These are phyloP conservation scores for Mesochorus sp. DNA, from an alignment of 2,888 invertebrate species.

Conservation along the genomic window DNA sequence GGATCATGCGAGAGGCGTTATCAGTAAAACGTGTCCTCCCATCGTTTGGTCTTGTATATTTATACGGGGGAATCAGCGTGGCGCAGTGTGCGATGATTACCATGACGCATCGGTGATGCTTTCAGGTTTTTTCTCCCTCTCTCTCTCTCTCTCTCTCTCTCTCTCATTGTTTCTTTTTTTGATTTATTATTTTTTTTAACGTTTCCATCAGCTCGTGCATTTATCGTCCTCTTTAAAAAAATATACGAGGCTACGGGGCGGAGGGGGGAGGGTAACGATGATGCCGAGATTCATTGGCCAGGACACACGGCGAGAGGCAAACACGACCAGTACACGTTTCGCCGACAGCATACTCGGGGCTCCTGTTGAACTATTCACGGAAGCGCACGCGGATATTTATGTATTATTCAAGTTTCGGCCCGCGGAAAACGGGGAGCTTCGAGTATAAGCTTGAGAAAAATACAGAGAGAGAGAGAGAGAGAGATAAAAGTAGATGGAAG, in stretches of 20 bases:
- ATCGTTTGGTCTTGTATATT: background rate
- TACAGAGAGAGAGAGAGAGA: background rate
- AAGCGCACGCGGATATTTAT: conserved; percentile 46
- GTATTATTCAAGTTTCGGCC: conserved; percentile 59
- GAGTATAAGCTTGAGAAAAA: too few relatives aligned
- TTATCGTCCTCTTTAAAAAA: too few relatives aligned
- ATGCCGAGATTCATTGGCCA: background rate
- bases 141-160: background rate
- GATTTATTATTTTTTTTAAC: too few relatives aligned
- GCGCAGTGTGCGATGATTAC: background rate
- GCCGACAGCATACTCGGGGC: background rate
- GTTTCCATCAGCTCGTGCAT: background rate
- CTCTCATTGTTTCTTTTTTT: background rate
- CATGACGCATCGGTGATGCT: background rate
- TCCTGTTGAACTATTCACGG: conserved; percentile 53
- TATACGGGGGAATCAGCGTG: background rate
- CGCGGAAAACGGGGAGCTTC: too few relatives aligned
- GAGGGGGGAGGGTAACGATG: background rate
- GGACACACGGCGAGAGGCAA: background rate
- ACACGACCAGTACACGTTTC: background rate
- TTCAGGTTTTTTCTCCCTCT: conserved; percentile 5
- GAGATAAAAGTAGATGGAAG: background rate
- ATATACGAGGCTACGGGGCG: too few relatives aligned
- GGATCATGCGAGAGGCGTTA: conserved; percentile 26
- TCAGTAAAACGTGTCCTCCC: conserved; percentile 5